Evolutionary conservation across 2,797 vertebrate species (phyloP).

Genomic region (Oryzias sinensis): DNA sequence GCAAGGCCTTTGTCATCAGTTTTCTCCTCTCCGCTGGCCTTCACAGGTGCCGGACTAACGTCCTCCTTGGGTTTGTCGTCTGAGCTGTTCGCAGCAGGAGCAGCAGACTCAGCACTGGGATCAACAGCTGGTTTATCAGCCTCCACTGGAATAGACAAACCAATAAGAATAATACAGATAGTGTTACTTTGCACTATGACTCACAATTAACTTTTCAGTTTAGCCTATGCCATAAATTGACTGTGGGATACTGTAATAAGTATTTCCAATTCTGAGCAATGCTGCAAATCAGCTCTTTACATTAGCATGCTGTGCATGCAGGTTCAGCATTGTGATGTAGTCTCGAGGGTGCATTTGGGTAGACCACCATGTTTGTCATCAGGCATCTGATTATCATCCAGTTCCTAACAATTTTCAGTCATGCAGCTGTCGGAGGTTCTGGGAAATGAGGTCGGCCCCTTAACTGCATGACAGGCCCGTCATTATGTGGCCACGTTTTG

Average conservation of each 20-base stretch:
- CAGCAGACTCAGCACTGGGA: conserved; percentile 35
- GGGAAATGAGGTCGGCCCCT: conserved; percentile 64
- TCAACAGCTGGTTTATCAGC: conserved; percentile 32
- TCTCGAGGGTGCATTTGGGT: conserved; percentile 40
- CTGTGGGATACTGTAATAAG: conserved; percentile 24
- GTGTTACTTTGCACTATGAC: neutral
- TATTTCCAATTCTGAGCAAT: conserved; percentile 15
- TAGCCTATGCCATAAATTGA: conserved; percentile 14
- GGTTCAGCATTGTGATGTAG: conserved; percentile 37
- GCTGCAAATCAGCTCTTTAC: conserved; percentile 7
- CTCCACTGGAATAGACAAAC: conserved; percentile 52
- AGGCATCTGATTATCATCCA: conserved; percentile 69
- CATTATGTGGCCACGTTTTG: conserved; percentile 65
- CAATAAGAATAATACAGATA: conserved; percentile 1
- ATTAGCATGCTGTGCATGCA: conserved; percentile 20
- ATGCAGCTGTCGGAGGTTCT: conserved; percentile 73
- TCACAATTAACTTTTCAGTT: neutral
- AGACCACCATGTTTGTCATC: conserved; percentile 61
- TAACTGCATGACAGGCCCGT: conserved; percentile 23
- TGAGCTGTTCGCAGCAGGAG: conserved; percentile 24
- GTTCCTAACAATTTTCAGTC: conserved; percentile 60
- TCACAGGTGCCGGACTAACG: conserved; percentile 22
- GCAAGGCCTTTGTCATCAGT: conserved; percentile 39
- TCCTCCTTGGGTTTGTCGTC: conserved; percentile 40
- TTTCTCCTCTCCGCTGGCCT: conserved; percentile 42